These are phyloP conservation scores for Gallinago media DNA, from an alignment of 2,113 vertebrate genomes.

Conservation along the genomic window DNA sequence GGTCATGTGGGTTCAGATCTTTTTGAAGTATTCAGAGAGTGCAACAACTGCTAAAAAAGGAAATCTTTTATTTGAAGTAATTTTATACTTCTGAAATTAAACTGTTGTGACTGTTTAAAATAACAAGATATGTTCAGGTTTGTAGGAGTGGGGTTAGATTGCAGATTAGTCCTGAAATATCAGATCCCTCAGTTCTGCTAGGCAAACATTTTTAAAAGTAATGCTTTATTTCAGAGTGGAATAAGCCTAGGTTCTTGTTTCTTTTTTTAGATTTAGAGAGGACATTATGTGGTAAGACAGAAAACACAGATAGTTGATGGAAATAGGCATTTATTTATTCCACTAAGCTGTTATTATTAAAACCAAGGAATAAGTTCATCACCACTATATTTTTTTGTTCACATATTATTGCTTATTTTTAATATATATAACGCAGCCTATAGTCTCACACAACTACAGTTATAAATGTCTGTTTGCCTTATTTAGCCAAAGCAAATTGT, in stretches of 20 bases:
- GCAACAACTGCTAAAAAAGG: background rate
- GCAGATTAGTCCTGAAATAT: background rate
- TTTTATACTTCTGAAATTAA: background rate
- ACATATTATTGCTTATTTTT: background rate
- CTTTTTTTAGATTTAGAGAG: background rate
- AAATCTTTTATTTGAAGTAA: background rate
- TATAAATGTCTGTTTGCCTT: background rate
- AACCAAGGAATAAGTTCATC: background rate
- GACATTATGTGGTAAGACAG: background rate
- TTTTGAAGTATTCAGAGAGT: background rate
- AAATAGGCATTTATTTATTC: background rate
- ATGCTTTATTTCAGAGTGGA: background rate
- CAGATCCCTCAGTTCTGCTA: background rate
- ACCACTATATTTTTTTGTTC: background rate
- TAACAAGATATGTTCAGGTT: rapidly evolving
- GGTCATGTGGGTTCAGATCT: background rate
- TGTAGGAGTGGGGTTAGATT: background rate
- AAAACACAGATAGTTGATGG: background rate
- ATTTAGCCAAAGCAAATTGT: background rate
- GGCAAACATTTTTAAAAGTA: background rate
- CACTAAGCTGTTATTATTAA: background rate
- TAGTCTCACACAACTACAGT: background rate
- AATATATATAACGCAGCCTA: background rate
- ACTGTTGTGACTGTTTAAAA: background rate
- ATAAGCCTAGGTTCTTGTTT: background rate